phyloP scores from a whole-genome alignment of 2,113 vertebrate species.

The Chaetops frenatus region DNA sequence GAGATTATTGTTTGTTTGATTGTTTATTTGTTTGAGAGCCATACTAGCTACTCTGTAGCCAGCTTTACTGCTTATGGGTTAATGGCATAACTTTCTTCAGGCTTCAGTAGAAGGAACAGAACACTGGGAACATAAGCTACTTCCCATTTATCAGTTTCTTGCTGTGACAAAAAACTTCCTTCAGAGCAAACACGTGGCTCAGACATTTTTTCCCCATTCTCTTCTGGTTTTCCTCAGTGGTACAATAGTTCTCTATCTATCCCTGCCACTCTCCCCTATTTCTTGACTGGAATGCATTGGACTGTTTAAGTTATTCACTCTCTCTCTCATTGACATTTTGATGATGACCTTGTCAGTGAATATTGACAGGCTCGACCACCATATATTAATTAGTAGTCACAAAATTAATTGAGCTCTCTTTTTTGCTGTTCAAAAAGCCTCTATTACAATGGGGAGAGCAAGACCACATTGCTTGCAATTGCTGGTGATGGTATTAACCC shows the following conservation, averaged over 20 bases:
- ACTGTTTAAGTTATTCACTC: neutral
- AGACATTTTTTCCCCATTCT: neutral
- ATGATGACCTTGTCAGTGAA: slow-evolving; percentile 5
- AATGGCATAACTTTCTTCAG: neutral
- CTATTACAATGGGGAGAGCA: neutral
- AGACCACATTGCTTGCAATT: neutral
- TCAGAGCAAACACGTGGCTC: neutral
- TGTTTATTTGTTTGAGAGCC: neutral
- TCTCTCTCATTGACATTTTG: neutral
- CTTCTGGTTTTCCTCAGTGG: neutral
- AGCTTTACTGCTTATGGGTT: neutral
- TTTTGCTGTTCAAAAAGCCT: neutral
- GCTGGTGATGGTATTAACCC: neutral
- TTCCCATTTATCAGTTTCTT: neutral
- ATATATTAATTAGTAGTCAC: neutral
- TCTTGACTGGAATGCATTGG: neutral
- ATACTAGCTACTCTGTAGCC: neutral
- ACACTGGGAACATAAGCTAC: neutral
- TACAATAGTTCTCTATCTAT: neutral
- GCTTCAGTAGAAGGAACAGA: neutral
- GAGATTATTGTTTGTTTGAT: neutral
- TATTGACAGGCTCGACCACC: neutral
- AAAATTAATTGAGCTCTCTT: neutral
- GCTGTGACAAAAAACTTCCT: neutral
- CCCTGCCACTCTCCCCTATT: neutral